phyloP scores from a whole-genome alignment of 2,888 invertebrate genomes.

The Polydrusus tereticollis region DNA sequence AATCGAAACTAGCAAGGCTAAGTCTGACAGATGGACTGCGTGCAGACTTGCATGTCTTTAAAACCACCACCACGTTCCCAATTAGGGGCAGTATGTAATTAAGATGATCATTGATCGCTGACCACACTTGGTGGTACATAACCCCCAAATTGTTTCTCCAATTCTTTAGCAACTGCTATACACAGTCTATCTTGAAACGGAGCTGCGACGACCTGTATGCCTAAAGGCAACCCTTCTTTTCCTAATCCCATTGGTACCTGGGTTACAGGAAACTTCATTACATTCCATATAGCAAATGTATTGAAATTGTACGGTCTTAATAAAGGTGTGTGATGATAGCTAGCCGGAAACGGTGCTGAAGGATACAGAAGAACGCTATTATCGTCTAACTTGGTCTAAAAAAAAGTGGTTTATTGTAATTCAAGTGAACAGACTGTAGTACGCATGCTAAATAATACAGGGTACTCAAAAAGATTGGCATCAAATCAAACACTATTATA shows the following conservation, averaged over 20 bases:
- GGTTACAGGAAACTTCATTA: conserved; percentile 83
- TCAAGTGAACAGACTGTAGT: no score
- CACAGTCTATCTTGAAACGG: conserved; percentile 80
- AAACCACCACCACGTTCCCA: no score
- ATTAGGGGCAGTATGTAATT: no score
- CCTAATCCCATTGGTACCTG: conserved; percentile 87
- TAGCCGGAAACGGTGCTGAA: conserved; percentile 82
- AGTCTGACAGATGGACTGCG: no score
- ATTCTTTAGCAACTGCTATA: conserved; percentile 79
- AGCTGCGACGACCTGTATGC: conserved; percentile 83
- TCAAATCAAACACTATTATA: no score
- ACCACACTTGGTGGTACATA: conserved; percentile 71
- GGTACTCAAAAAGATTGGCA: no score
- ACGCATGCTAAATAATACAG: no score
- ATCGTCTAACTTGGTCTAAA: conserved; percentile 72
- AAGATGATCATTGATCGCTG: background rate
- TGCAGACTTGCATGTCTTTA: no score
- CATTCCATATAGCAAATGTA: conserved; percentile 89
- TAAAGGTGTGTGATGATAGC: conserved; percentile 84
- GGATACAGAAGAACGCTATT: conserved; percentile 89
- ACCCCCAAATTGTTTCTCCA: conserved; percentile 80
- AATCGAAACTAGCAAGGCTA: no score
- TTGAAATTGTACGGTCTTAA: conserved; percentile 86
- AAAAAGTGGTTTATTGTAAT: no score
- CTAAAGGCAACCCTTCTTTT: conserved; percentile 79